These are phyloP conservation scores for Eudyptes chrysolophus DNA, from an alignment of 2,113 vertebrate genomes.

Conservation along the genomic window DNA sequence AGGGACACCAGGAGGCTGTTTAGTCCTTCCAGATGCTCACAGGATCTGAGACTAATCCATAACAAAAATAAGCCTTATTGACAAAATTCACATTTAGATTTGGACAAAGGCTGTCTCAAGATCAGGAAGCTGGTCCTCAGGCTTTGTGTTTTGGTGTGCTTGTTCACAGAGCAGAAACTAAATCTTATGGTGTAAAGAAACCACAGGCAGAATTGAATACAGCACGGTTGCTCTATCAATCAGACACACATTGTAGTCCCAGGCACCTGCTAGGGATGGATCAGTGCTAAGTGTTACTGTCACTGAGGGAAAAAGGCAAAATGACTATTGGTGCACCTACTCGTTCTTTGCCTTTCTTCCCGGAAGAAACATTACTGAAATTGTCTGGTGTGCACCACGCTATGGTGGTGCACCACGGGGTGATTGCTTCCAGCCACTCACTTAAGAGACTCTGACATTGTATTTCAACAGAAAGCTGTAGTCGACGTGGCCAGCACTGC, in stretches of 20 bases:
- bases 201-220: neutral
- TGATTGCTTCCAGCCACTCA: neutral
- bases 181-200: neutral
- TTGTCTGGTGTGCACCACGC: neutral
- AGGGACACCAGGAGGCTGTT: neutral
- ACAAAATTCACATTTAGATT: neutral
- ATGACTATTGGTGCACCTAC: neutral
- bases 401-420: rapidly evolving
- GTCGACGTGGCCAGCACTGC: rapidly evolving
- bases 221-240: neutral
- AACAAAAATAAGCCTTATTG: neutral
- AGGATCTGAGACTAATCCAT: neutral
- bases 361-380: neutral
- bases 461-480: neutral
- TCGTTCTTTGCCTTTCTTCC: neutral
- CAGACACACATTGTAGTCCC: neutral
- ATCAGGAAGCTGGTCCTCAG: neutral
- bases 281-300: neutral
- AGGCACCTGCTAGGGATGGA: neutral
- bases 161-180: neutral
- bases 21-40: neutral
- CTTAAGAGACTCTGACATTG: neutral
- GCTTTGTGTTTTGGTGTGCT: rapidly evolving
- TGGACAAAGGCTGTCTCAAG: neutral
- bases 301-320: neutral